phyloP scores from a whole-genome alignment of 2,113 vertebrate genomes.

The Siniperca knerii region DNA sequence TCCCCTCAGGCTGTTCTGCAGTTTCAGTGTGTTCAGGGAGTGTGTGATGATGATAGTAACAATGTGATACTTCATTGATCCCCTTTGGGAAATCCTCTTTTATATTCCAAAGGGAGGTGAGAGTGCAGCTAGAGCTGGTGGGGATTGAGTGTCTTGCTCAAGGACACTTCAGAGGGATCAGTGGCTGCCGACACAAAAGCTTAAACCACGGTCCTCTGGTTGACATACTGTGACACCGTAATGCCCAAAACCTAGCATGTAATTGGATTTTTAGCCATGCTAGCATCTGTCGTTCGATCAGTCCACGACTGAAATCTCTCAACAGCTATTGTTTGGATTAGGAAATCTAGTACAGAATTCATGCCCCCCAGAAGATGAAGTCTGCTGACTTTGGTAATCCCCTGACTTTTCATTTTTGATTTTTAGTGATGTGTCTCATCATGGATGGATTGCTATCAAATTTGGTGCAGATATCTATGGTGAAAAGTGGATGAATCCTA shows the following conservation, averaged over 20 bases:
- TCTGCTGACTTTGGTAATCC: background rate
- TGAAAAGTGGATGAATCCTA: background rate
- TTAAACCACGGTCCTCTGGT: background rate
- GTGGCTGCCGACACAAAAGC: background rate
- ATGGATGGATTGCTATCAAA: background rate
- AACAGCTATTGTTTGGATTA: no score
- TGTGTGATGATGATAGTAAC: constrained; percentile 19
- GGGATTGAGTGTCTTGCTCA: background rate
- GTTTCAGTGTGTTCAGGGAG: constrained; percentile 4
- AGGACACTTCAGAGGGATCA: background rate
- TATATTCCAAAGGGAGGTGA: constrained; percentile 1
- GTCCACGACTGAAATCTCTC: background rate
- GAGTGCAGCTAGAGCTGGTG: background rate
- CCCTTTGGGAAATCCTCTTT: constrained; percentile 33
- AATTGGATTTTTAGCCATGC: constrained; percentile 7
- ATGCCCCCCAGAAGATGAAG: background rate
- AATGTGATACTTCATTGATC: constrained; percentile 21
- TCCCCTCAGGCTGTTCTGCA: background rate
- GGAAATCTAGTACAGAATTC: no score
- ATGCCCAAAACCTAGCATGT: background rate
- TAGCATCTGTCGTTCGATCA: background rate
- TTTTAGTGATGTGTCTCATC: background rate
- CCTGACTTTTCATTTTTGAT: background rate
- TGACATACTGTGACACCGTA: background rate
- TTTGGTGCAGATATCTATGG: no score